These are phyloP conservation scores for Cotesia glomerata DNA, from an alignment of 1,140 invertebrate species.

Conservation along the genomic window DNA sequence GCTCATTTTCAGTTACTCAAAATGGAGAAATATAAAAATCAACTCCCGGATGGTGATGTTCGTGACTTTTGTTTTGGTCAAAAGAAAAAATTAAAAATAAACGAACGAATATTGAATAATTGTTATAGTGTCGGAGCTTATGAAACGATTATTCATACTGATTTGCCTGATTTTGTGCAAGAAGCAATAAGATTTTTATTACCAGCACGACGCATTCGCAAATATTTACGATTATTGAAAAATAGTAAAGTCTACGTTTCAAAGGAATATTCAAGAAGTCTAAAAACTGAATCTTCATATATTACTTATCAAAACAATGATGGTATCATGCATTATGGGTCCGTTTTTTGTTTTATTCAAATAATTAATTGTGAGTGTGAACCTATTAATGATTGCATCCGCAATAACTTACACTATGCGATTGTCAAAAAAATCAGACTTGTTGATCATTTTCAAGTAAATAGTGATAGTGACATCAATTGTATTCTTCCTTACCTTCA, in stretches of 20 bases:
- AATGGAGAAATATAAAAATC: constrained; percentile 21
- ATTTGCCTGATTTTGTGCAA: constrained; percentile 1
- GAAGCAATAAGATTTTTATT: neutral
- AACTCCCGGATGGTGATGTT: constrained; percentile 24
- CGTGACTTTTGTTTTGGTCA: constrained; percentile 26
- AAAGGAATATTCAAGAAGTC: neutral
- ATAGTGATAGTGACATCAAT: no score
- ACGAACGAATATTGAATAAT: constrained; percentile 18
- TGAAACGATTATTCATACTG: neutral
- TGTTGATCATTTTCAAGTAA: no score
- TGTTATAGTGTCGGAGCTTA: constrained; percentile 36
- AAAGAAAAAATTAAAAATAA: constrained; percentile 37
- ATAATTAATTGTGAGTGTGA: no score
- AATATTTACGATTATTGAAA: constrained; percentile 29
- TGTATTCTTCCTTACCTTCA: no score
- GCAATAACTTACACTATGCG: no score
- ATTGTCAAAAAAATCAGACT: no score
- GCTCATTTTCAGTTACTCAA: constrained; percentile 28
- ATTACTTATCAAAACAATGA: constrained; percentile 2
- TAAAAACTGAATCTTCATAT: neutral
- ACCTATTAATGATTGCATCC: neutral
- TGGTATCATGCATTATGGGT: neutral
- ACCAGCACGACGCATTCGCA: neutral
- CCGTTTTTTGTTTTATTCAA: no score
- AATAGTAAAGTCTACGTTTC: constrained; percentile 30